Evolutionary conservation across 2,113 vertebrate species (phyloP), one percentile per base, ranked within the genome.

Genomic region (Manacus vitellinus): DNA sequence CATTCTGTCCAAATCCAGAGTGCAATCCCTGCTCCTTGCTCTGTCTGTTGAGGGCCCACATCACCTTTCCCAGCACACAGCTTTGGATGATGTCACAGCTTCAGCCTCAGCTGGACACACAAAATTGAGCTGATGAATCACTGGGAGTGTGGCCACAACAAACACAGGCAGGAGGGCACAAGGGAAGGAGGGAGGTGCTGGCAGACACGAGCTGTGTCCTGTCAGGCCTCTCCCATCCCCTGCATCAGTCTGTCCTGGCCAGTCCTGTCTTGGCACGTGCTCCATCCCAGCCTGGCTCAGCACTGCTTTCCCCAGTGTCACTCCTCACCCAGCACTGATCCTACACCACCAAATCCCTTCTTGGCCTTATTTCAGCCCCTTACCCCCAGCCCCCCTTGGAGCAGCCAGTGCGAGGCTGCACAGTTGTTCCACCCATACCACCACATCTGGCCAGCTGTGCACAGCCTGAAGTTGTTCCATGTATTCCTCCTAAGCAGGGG

Each of bases 351-450:
- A 65, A 15, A 54, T n/a, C 75, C 62, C 19, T 83, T 41, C 56
- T 62, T 31, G 31, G 20, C 55, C 31, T 49, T 35, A 20, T 46
- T 85, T 83, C 66, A 68, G 39, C 25, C 4, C 20, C 35, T 5
- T 2, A 3, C 10, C n/a, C 67, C 0, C 0, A 62, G 27, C 23
- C 27, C 21, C 54, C 31, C 47, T 19, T 22, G 2, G 3, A 49
- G 67, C 19, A n/a, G 25, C 31, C 27, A 3, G 4, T 3, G 1
- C 4, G 8, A 18, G 16, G 63, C 63, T 18, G 59, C 33, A 20
- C 49, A 46, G 85, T 37, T 33, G 1, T 7, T 24, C 22, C 35
- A 2, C 5, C 3, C 0, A 4, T 14, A 35, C 24, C 55, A 13
- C 3, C 15, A 58, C 61, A 35, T 4, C 88, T 24, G 70, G 37